Evolutionary conservation across 2,888 invertebrate species (phyloP).

Genomic region (Epistrophella euchroma): DNA sequence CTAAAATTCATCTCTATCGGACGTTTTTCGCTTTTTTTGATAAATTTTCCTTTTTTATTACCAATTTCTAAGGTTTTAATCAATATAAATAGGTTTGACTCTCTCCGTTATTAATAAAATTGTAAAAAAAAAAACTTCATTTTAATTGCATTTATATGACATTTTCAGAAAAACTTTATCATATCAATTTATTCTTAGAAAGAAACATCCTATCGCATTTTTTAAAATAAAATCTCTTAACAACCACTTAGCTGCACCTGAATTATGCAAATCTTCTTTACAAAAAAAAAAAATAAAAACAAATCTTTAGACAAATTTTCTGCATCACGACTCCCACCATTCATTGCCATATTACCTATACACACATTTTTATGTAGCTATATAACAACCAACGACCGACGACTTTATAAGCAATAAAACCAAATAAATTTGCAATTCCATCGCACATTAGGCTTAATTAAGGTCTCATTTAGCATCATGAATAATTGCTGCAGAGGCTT

Average conservation of each 20-base stretch:
- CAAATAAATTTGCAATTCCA: constrained; percentile 75
- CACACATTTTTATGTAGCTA: constrained; percentile 47
- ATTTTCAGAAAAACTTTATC: background rate
- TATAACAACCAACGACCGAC: background rate
- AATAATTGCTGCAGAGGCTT: constrained; percentile 64
- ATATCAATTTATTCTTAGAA: background rate
- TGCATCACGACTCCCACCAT: constrained; percentile 46
- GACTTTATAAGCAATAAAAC: constrained; percentile 47
- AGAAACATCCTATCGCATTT: background rate
- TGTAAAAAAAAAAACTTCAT: background rate
- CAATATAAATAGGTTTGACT: too few species aligned
- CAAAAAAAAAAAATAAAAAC: background rate
- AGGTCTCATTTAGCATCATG: constrained; percentile 72
- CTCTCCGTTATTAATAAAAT: too few species aligned
- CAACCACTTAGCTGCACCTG: constrained; percentile 49
- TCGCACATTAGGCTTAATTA: constrained; percentile 75
- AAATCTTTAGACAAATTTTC: constrained; percentile 35
- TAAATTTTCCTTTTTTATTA: too few species aligned
- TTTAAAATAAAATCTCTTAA: background rate
- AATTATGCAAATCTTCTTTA: constrained; percentile 61
- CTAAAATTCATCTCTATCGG: too few species aligned
- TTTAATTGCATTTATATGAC: background rate
- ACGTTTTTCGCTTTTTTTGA: too few species aligned
- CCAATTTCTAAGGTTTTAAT: too few species aligned
- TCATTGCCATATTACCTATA: constrained; percentile 17